Evolutionary conservation across 2,888 invertebrate genomes (phyloP).

Genomic region (Andrena bicolor): DNA sequence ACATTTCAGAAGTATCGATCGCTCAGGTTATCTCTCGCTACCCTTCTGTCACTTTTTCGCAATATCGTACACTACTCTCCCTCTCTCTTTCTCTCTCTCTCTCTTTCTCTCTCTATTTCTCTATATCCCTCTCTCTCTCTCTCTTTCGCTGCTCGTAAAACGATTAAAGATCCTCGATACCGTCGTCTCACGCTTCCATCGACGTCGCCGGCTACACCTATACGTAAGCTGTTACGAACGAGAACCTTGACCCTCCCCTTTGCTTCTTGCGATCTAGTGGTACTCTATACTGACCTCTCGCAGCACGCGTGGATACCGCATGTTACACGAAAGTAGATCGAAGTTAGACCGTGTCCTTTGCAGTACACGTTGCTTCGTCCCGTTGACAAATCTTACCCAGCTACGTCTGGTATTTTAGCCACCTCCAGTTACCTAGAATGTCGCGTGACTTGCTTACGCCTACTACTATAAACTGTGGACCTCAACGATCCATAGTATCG

Average conservation of each 20-base stretch:
- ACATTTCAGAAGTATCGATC: conserved; percentile 24
- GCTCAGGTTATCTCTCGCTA: conserved; percentile 13
- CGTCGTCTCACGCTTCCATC: conserved; percentile 27
- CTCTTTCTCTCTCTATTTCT: not conserved
- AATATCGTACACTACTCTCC: not conserved
- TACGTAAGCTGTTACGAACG: conserved; percentile 24
- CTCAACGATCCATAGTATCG: not conserved
- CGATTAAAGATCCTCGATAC: conserved; percentile 6
- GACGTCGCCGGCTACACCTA: conserved; percentile 17
- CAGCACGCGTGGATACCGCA: conserved; percentile 21
- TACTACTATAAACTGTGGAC: no score
- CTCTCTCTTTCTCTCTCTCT: not conserved
- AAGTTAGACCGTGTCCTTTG: not conserved
- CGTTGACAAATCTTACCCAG: not conserved
- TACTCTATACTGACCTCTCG: conserved; percentile 9
- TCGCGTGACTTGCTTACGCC: no score
- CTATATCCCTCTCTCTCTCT: not conserved
- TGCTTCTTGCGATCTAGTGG: conserved; percentile 36
- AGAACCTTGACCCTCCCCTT: conserved; percentile 51
- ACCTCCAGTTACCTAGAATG: no score
- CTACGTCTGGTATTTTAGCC: not conserved
- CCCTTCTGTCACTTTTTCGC: not conserved
- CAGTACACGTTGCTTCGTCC: not conserved
- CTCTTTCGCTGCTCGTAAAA: conserved; percentile 3
- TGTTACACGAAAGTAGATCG: conserved; percentile 20